Base-by-base conservation (phyloP, 2,113 vertebrate genomes). In the Tenrec ecaudatus region DNA sequence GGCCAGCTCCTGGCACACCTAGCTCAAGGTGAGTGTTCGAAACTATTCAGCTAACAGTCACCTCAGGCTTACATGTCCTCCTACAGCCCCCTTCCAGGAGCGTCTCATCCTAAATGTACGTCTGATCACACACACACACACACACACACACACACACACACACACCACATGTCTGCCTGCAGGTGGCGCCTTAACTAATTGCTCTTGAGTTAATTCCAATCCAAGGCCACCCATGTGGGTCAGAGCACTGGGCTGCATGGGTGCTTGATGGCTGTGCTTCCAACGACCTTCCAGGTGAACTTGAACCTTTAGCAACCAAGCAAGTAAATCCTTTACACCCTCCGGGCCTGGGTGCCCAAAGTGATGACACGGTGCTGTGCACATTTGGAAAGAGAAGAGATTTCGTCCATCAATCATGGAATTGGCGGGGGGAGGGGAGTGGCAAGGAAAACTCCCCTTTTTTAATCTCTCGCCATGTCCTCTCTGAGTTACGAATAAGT, bases 11-110 rank as follows among this genome's bases (percentile, higher is more conserved):
- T 2, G 6, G 62, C 17, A 29, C 0, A 19, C 36, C 62, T 19
- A 20, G 33, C 3, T 66, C 31, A 27, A 0, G 23, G 4, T 12
- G 25, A n/a, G 7, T 4, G 8, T 16, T 58, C 25, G 33, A 31
- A 19, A 17, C 0, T 31, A 9, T 0, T 23, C 31, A 36, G 14
- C 19, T n/a, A 66, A 27, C 20, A 19, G 3, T 43, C 77, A 7
- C 38, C 29, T 0, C 4, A 60, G 57, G 47, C 31, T 10, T 12
- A 17, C 2, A 3, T 33, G 57, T 20, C 57, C 5, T 2, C 36
- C 43, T 20, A 1, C 0, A 29, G 38, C 60, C 20, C 75, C 58
- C 38, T 64, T 77, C 47, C 2, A 47, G 69, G 36, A 29, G 16
- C 68, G 23, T 0, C 12, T 57, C 76, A 22, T 58, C 38, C 47